Evolutionary conservation across 1,140 invertebrate genomes (phyloP).

Genomic region (Drosophila nikananu): DNA sequence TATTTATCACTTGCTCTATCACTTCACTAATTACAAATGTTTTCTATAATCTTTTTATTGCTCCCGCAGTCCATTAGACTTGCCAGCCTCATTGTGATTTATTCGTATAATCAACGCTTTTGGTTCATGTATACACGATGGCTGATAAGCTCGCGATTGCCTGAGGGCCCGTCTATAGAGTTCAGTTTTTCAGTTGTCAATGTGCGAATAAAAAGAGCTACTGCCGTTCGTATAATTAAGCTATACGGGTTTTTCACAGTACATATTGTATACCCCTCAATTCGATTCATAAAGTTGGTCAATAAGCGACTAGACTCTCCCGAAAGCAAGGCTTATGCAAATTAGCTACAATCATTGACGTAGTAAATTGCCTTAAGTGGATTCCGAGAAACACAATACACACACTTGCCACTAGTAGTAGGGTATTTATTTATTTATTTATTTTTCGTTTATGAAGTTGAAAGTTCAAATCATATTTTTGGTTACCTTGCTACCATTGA

Average conservation of each 20-base stretch:
- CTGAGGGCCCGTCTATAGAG: constrained; percentile 15
- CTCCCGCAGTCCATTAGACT: constrained; percentile 29
- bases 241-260: constrained; percentile 8
- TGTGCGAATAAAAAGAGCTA: not conserved
- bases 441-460: not conserved
- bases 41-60: constrained; percentile 25
- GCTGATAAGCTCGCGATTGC: constrained; percentile 26
- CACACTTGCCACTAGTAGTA: constrained; percentile 10
- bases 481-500: not conserved
- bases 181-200: constrained; percentile 7
- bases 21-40: constrained; percentile 26
- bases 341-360: constrained; percentile 51
- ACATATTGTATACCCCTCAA: constrained; percentile 26
- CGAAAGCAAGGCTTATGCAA: constrained; percentile 47
- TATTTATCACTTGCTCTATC: constrained; percentile 13
- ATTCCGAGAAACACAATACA: constrained; percentile 37
- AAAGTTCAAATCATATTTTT: constrained; percentile 13
- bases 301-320: constrained; percentile 27
- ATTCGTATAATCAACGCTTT: constrained; percentile 21
- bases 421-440: constrained; percentile 9
- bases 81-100: constrained; percentile 22
- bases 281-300: constrained; percentile 42
- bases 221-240: constrained; percentile 23
- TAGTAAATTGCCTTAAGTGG: constrained; percentile 51
- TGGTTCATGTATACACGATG: constrained; percentile 32